These are phyloP conservation scores for Anodontia alba DNA, from an alignment of 2,888 invertebrate genomes.

Conservation along the genomic window DNA sequence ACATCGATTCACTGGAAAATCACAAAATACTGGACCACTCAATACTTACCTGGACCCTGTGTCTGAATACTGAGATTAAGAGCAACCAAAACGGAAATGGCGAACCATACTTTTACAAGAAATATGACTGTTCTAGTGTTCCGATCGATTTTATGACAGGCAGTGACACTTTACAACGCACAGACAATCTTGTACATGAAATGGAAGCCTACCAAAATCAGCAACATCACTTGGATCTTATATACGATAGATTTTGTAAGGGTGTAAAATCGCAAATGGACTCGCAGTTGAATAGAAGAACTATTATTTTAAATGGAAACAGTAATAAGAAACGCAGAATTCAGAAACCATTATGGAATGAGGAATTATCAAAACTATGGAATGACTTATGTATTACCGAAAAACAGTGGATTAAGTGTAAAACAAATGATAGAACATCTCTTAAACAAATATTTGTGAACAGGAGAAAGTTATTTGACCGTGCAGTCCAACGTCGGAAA, in stretches of 20 bases:
- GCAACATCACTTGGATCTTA: background rate
- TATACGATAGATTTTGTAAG: background rate
- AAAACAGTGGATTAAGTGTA: background rate
- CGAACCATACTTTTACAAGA: background rate
- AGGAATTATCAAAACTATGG: background rate
- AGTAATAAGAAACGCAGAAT: background rate
- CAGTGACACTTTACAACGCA: background rate
- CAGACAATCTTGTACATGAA: background rate
- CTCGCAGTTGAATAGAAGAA: background rate
- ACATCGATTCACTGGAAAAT: background rate
- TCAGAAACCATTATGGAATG: background rate
- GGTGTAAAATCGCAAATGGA: background rate
- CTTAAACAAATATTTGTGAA: background rate
- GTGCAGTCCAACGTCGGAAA: background rate
- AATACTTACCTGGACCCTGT: background rate
- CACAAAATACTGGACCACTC: background rate
- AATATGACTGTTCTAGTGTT: background rate
- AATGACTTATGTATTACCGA: background rate
- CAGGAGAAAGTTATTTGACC: background rate
- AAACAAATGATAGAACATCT: background rate
- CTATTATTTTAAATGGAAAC: background rate
- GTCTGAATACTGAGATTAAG: background rate
- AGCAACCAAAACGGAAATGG: background rate
- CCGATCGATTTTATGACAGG: background rate
- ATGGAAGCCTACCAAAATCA: background rate